These are phyloP conservation scores for Dendrolimus kikuchii DNA, from an alignment of 1,140 invertebrate species.

Conservation along the genomic window DNA sequence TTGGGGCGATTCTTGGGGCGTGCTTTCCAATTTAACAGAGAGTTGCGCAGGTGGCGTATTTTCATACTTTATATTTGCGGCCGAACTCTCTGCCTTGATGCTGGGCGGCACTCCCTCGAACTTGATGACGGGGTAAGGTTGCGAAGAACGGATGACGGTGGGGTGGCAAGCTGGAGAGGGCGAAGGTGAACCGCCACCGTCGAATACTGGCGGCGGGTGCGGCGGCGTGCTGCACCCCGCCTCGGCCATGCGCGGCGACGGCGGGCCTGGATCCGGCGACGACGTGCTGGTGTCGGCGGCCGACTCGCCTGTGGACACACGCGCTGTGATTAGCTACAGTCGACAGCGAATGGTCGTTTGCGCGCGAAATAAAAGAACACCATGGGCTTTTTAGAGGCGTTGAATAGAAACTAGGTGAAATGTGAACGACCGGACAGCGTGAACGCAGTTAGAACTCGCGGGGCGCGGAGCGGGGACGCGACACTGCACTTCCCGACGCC, in stretches of 20 bases:
- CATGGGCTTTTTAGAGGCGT: conserved; percentile 52
- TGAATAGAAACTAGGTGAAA: conserved; percentile 70
- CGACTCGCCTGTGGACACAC: conserved; percentile 81
- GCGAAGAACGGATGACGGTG: conserved; percentile 73
- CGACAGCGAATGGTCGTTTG: conserved; percentile 21
- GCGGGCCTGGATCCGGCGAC: conserved; percentile 86
- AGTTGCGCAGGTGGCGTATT: conserved; percentile 31
- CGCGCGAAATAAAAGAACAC: conserved; percentile 41
- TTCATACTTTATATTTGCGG: conserved; percentile 33
- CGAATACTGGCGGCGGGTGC: conserved; percentile 68
- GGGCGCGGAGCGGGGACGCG: conserved; percentile 62
- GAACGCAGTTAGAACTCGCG: conserved; percentile 56
- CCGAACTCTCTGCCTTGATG: conserved; percentile 40
- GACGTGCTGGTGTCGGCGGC: conserved; percentile 92
- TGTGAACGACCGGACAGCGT: conserved; percentile 64
- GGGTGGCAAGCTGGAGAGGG: conserved; percentile 62
- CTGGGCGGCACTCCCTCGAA: conserved; percentile 58
- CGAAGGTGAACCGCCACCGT: conserved; percentile 66
- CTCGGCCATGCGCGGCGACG: conserved; percentile 81
- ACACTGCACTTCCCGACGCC: conserved; percentile 70
- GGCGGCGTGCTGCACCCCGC: conserved; percentile 66
- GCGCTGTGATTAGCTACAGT: conserved; percentile 27
- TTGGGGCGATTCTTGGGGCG: conserved; percentile 46
- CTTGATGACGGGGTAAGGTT: conserved; percentile 64
- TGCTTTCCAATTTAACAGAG: conserved; percentile 50